A percentile compares a stretch with the other conserved stretches of the same genome.
phyloP scores from a whole-genome alignment of 2,797 vertebrate genomes.

The Lepidocolaptes lacrymiger region DNA sequence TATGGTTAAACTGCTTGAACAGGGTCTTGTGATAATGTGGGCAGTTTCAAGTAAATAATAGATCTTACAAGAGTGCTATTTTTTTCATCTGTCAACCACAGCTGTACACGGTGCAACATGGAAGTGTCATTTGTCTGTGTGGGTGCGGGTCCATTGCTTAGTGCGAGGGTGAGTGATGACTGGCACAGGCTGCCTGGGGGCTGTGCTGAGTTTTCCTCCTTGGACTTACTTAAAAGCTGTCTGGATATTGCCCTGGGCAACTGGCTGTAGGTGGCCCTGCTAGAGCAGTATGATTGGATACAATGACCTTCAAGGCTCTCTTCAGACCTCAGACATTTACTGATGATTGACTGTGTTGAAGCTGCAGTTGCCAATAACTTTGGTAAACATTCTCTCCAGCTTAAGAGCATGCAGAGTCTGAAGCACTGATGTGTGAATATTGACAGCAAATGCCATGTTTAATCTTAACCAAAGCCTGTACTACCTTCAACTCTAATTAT shows the following conservation, averaged over 20 bases:
- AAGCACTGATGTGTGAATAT: neutral
- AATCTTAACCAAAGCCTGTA: neutral
- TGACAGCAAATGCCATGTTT: neutral
- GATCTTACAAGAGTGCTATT: neutral
- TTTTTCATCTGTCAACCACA: neutral
- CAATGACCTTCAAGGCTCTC: neutral
- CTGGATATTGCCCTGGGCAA: neutral
- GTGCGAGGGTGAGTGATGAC: neutral
- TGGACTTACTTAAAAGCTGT: neutral
- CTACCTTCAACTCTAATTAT: neutral
- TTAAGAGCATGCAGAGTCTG: neutral
- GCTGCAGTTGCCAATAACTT: neutral
- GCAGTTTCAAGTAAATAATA: neutral
- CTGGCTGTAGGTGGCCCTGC: neutral
- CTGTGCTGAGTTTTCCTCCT: neutral
- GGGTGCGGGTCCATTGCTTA: neutral
- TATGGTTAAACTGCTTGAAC: neutral
- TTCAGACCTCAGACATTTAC: neutral
- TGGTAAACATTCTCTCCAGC: neutral
- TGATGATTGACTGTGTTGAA: neutral
- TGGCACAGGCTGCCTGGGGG: fast-evolving
- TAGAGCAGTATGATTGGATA: neutral
- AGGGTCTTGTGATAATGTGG: neutral
- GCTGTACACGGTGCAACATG: neutral
- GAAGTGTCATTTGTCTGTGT: neutral